These are phyloP conservation scores for Radopholus similis DNA, from an alignment of 1,140 invertebrate species.

Conservation along the genomic window DNA sequence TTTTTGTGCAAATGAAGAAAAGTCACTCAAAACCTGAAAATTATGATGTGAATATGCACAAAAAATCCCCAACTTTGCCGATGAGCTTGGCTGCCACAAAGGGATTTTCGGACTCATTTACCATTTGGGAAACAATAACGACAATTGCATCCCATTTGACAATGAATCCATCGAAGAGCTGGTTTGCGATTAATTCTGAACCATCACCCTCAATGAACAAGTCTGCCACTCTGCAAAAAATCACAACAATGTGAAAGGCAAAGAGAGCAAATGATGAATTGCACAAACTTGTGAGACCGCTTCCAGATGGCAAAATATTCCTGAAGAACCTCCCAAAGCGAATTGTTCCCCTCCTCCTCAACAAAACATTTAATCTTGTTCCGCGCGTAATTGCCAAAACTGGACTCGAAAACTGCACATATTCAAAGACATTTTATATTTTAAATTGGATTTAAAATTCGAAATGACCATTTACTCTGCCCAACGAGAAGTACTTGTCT, in stretches of 20 bases:
- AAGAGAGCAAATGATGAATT: too few relatives aligned
- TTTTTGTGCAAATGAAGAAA: constrained; percentile 31
- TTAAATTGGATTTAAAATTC: neutral
- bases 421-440: neutral
- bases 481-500: constrained; percentile 36
- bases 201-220: constrained; percentile 39
- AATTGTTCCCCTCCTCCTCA: constrained; percentile 27
- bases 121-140: constrained; percentile 22
- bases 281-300: constrained; percentile 19
- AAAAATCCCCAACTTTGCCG: constrained; percentile 43
- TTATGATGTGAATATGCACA: neutral
- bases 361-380: constrained; percentile 45
- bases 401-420: constrained; percentile 38
- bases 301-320: constrained; percentile 49
- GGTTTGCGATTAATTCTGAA: constrained; percentile 31
- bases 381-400: constrained; percentile 35
- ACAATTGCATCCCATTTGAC: constrained; percentile 36
- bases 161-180: constrained; percentile 42
- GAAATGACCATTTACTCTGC: constrained; percentile 23
- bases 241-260: too few relatives aligned
- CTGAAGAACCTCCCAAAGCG: constrained; percentile 35
- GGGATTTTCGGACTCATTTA: constrained; percentile 29
- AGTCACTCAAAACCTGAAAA: constrained; percentile 42
- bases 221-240: constrained; percentile 30
- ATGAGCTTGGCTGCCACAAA: constrained; percentile 35